Evolutionary conservation across 2,113 vertebrate genomes (phyloP).

Genomic region (Myotis lucifugus): DNA sequence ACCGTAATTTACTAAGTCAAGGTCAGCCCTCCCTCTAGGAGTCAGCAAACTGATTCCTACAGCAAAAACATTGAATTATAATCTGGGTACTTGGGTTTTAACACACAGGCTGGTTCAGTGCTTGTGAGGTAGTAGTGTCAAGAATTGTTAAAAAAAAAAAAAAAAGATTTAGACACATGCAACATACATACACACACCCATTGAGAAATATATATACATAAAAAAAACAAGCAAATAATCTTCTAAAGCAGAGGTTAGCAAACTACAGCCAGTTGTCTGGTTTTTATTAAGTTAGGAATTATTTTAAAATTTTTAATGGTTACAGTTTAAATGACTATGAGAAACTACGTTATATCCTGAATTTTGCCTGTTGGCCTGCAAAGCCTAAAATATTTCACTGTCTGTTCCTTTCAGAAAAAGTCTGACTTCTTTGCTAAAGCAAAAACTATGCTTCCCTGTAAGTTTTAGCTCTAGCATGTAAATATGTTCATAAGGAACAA

Average conservation of each 20-base stretch:
- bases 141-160: constrained; percentile 67
- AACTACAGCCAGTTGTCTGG: not conserved
- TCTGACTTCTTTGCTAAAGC: not conserved
- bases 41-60: constrained; percentile 44
- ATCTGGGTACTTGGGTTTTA: constrained; percentile 41
- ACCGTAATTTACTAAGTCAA: constrained; percentile 65
- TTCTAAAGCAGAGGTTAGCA: not conserved
- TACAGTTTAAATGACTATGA: constrained; percentile 28
- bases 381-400: constrained; percentile 31
- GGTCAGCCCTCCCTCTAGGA: constrained; percentile 71
- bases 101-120: constrained; percentile 44
- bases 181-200: not conserved
- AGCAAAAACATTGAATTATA: constrained; percentile 52
- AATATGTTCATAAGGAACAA: constrained; percentile 3
- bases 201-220: not conserved
- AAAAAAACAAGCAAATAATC: constrained; percentile 17
- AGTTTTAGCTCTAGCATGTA: constrained; percentile 1
- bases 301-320: constrained; percentile 29
- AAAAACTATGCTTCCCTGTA: not conserved
- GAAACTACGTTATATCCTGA: not conserved
- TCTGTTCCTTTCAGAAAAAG: constrained; percentile 18
- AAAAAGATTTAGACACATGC: constrained; percentile 47
- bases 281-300: not conserved
- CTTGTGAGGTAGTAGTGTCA: constrained; percentile 72
- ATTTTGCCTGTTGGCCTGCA: not conserved